phyloP scores from a whole-genome alignment of 2,113 vertebrate genomes.

The Nycticorax nycticorax region DNA sequence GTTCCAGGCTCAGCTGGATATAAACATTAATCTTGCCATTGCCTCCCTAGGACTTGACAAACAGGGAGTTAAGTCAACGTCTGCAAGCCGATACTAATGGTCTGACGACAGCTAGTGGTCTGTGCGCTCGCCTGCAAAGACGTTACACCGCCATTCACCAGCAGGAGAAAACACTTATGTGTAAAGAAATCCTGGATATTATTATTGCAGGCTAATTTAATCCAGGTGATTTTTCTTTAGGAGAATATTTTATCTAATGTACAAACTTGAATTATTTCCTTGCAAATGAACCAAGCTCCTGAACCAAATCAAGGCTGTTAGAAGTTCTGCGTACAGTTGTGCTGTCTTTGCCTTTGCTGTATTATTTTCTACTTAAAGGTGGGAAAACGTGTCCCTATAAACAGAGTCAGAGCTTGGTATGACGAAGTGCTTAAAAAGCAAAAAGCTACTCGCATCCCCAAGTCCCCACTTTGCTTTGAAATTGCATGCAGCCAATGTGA shows the following conservation, averaged over 20 bases:
- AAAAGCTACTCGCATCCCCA: not conserved
- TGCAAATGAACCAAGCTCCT: not conserved
- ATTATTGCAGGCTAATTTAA: not conserved
- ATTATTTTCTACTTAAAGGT: not conserved
- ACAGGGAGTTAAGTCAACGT: not conserved
- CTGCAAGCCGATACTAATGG: constrained; percentile 61
- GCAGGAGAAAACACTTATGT: not conserved
- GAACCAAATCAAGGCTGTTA: not conserved
- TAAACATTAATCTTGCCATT: constrained; percentile 53
- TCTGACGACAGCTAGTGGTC: constrained; percentile 49
- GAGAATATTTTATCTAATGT: not conserved
- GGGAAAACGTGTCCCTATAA: not conserved
- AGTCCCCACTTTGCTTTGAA: not conserved
- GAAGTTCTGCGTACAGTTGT: not conserved
- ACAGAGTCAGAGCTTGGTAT: not conserved
- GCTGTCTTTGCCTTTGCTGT: not conserved
- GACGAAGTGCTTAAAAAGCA: not conserved
- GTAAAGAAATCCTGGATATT: not conserved
- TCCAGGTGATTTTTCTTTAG: not conserved
- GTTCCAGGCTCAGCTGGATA: constrained; percentile 43
- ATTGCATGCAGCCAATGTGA: not conserved
- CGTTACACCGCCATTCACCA: not conserved
- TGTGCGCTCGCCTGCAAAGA: not conserved
- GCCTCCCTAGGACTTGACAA: constrained; percentile 41
- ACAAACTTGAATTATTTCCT: not conserved